Conservation (phyloP, 2,113 vertebrate genomes). For the Pterocles burchelli region DNA sequence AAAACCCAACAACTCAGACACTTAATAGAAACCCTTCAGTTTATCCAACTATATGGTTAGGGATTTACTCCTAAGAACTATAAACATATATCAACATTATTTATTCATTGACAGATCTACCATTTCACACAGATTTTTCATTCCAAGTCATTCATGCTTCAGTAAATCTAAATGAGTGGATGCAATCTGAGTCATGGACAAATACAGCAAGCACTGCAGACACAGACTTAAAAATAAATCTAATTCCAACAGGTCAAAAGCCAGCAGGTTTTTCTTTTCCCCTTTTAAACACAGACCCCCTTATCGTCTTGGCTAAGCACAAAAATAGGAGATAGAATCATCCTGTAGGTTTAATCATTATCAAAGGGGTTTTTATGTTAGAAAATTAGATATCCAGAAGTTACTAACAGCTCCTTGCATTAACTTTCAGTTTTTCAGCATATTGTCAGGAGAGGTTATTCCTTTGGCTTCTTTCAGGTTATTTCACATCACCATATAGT, state of each 20-base stretch:
- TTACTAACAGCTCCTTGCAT: background rate
- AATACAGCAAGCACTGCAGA: background rate
- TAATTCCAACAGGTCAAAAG: constrained; percentile 27
- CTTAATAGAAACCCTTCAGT: background rate
- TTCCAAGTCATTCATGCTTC: background rate
- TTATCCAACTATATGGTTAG: background rate
- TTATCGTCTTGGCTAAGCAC: background rate
- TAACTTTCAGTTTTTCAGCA: background rate
- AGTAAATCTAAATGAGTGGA: background rate
- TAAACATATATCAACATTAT: background rate
- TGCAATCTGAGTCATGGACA: constrained; percentile 17
- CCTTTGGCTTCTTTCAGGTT: background rate
- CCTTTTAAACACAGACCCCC: background rate
- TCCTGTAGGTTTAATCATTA: background rate
- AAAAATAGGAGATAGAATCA: background rate
- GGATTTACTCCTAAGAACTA: background rate
- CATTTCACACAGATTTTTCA: background rate
- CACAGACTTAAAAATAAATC: constrained; percentile 21
- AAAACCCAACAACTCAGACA: background rate
- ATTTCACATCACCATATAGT: background rate
- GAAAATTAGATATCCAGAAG: background rate
- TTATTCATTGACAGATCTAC: background rate
- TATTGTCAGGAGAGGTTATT: background rate
- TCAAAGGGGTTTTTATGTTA: background rate
- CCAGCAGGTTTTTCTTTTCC: background rate